Percentiles rank a stretch among this genome's conserved stretches.
Evolutionary conservation across 64 coral and sea anemone species (phyloP).

Genomic region (Montipora sp.): DNA sequence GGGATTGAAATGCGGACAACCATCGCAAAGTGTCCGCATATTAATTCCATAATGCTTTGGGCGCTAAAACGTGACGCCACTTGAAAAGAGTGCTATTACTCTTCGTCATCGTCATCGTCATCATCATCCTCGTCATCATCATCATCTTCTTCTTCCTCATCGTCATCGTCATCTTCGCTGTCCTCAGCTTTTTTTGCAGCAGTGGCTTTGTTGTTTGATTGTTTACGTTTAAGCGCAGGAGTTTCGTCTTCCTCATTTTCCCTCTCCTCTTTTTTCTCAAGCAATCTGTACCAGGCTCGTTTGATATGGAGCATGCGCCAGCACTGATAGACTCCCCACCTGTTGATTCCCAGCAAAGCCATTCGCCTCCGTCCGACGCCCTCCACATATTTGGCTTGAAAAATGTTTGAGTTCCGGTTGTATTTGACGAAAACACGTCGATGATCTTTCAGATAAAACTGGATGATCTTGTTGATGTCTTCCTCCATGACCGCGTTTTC

Average conservation of each 20-base stretch:
- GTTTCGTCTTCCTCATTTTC: slow-evolving; percentile 66
- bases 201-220: slow-evolving; percentile 25
- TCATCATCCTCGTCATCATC: slow-evolving; percentile 84
- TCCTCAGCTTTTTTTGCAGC: slow-evolving; percentile 53
- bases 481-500: slow-evolving; percentile 35
- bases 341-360: slow-evolving; percentile 85
- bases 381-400: slow-evolving; percentile 46
- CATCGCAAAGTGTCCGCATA: too few relatives aligned
- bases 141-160: slow-evolving; percentile 73
- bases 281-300: slow-evolving; percentile 76
- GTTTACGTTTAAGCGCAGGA: not conserved
- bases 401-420: slow-evolving; percentile 58
- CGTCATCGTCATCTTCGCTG: slow-evolving; percentile 68
- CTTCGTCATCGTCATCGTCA: slow-evolving; percentile 51
- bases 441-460: slow-evolving; percentile 85
- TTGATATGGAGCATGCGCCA: slow-evolving; percentile 83
- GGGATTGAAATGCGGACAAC: too few relatives aligned
- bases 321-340: slow-evolving; percentile 95
- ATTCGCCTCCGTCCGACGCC: slow-evolving; percentile 71
- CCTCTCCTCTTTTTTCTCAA: slow-evolving; percentile 70
- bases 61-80: too few relatives aligned
- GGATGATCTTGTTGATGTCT: slow-evolving; percentile 89
- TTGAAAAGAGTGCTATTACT: too few relatives aligned
- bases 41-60: too few relatives aligned
- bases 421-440: slow-evolving; percentile 92